A percentile compares a stretch with the other conserved stretches of the same genome.
Conservation (phyloP, 2,113 vertebrate species). For the Calypte anna region DNA sequence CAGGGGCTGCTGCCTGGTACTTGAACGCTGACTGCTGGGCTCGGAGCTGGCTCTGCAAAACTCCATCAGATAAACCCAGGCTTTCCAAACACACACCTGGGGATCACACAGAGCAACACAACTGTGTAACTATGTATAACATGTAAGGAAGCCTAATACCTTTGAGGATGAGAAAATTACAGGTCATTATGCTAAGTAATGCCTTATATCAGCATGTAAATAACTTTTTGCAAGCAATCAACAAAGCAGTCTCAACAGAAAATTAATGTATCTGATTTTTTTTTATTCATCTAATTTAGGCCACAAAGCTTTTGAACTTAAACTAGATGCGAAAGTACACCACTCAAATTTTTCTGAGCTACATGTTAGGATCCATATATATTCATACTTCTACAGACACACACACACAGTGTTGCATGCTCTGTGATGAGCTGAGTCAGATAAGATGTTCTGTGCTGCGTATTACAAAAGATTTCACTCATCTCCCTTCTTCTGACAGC, state of each 20-base stretch:
- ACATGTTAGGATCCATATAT: background rate
- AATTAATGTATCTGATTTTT: slow-evolving; percentile 69
- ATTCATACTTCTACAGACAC: background rate
- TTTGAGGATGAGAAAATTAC: slow-evolving; percentile 48
- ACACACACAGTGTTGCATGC: background rate
- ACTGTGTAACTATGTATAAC: background rate
- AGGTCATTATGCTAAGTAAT: slow-evolving; percentile 67
- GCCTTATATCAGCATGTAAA: slow-evolving; percentile 64
- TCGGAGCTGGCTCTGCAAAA: background rate
- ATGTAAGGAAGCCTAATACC: background rate
- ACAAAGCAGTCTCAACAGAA: slow-evolving; percentile 60
- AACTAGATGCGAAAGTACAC: slow-evolving; percentile 18
- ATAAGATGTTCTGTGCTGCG: slow-evolving; percentile 21
- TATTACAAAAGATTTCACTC: slow-evolving; percentile 29
- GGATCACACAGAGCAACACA: slow-evolving; percentile 3
- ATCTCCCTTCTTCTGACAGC: slow-evolving; percentile 38
- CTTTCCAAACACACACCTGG: background rate
- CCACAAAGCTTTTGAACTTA: slow-evolving; percentile 28
- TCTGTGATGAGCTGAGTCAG: slow-evolving; percentile 39
- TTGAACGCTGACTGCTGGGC: background rate
- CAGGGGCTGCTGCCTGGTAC: background rate
- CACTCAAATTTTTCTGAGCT: slow-evolving; percentile 41
- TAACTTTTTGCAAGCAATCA: slow-evolving; percentile 65
- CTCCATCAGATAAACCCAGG: background rate
- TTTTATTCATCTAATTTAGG: slow-evolving; percentile 63